Evolutionary conservation across 2,113 vertebrate genomes (phyloP), one percentile per base, ranked within the genome.

Genomic region (Acanthochromis polyacanthus): DNA sequence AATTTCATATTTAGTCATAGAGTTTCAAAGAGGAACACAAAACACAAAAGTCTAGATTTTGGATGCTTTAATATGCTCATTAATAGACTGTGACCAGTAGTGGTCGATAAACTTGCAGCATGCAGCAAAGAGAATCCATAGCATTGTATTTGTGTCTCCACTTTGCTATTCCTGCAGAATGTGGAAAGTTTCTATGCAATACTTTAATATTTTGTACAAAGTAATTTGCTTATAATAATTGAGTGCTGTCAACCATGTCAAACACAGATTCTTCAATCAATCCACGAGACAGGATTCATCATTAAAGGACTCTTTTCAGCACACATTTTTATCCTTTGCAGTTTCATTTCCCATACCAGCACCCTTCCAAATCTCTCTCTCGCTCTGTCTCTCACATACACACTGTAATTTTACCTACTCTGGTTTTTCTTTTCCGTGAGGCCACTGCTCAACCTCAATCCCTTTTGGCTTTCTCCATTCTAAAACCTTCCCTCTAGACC

Each of bases 171-270:
- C 43, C 45, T 50, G 17, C 30, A 64, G 43, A 30, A 25, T 45
- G 25, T 20, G n/a, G 22, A 38, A 22, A 48, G 1, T 23, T 53
- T 52, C 53, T 66, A 17, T 51, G 23, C n/a, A 46, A 19, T 22
- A 16, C 30, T 53, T 25, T 52, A 17, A 59, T 68, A 57, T 56
- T 72, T 64, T 77, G 6, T 52, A 52, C 14, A 9, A 12, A 74
- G 20, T 51, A 2, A 84, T 65, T 77, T 69, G n/a, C 51, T 71
- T 22, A 25, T 3, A 79, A 75, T 80, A 71, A 88, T 36, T 80
- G 72, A 71, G 64, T 59, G n/a, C 64, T 45, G 25, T 73, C 75
- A 80, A 55, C 68, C 69, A 75, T 74, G 53, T 79, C 75, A 69
- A 65, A 57, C 22, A 57, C 15, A 63, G 59, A 64, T 40, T 62